phyloP scores from a whole-genome alignment of 2,113 vertebrate genomes.

The Redunca redunca region DNA sequence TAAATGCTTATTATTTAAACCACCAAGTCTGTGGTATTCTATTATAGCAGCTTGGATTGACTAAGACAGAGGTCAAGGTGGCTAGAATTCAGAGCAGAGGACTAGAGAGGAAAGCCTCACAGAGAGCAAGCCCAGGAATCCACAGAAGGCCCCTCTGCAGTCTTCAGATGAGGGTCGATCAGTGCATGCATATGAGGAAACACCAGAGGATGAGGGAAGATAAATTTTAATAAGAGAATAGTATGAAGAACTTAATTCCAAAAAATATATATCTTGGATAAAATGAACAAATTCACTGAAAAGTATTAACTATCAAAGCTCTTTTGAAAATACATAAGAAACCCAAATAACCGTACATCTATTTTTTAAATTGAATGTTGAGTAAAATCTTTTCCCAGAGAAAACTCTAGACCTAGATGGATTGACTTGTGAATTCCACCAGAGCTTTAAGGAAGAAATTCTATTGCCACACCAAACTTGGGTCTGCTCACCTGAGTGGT shows the following conservation, averaged over 20 bases:
- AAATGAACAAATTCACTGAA: not conserved
- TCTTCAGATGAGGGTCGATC: not conserved
- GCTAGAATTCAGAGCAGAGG: not conserved
- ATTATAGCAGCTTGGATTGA: not conserved
- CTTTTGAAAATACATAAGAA: not conserved
- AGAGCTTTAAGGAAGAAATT: not conserved
- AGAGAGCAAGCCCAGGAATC: not conserved
- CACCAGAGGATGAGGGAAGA: too few relatives aligned
- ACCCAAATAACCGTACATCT: not conserved
- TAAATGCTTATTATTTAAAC: not conserved
- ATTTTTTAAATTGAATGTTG: not conserved
- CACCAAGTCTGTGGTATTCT: not conserved
- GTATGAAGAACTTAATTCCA: not conserved
- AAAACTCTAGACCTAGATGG: not conserved
- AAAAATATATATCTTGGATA: not conserved
- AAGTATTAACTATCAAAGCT: not conserved
- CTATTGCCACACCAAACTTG: not conserved
- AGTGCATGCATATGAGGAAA: not conserved
- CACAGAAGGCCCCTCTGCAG: not conserved
- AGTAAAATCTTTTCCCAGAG: not conserved
- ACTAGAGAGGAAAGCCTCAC: not conserved
- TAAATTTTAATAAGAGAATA: not conserved
- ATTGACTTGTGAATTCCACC: not conserved
- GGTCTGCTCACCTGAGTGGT: not conserved
- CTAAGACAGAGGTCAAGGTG: not conserved